Evolutionary conservation across 2,113 vertebrate species (phyloP).

Genomic region (Melanostigma gelatinosum): DNA sequence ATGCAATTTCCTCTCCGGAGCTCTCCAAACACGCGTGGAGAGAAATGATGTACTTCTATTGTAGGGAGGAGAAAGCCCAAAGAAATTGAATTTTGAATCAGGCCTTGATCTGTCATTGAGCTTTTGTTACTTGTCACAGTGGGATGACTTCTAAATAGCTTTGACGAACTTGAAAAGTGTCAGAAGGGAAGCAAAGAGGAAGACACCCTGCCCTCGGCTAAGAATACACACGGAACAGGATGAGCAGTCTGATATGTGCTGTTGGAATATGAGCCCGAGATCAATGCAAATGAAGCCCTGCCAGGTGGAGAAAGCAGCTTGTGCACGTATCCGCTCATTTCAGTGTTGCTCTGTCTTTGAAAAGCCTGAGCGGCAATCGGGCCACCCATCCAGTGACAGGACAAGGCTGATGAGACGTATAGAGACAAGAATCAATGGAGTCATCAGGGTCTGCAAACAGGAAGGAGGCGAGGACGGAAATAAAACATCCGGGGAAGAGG

Average conservation of each 20-base stretch:
- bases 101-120: conserved; percentile 68
- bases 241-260: conserved; percentile 42
- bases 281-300: conserved; percentile 57
- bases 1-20: conserved; percentile 61
- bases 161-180: conserved; percentile 55
- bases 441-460: conserved; percentile 25
- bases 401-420: conserved; percentile 19
- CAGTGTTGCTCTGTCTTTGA: conserved; percentile 9
- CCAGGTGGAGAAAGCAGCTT: conserved; percentile 46
- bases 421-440: conserved; percentile 1
- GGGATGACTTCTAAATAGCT: conserved; percentile 66
- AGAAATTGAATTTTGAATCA: conserved; percentile 66
- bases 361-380: background rate
- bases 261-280: conserved; percentile 42
- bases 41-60: conserved; percentile 64
- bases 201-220: conserved; percentile 46
- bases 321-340: conserved; percentile 46
- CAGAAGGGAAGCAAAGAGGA: conserved; percentile 47
- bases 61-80: conserved; percentile 53
- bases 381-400: background rate
- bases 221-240: conserved; percentile 51
- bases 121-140: conserved; percentile 52
- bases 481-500: background rate
- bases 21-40: conserved; percentile 60
- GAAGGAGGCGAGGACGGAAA: conserved; percentile 5